A percentile compares a stretch with the other conserved stretches of the same genome.
Conservation (phyloP, 2,797 vertebrate genomes). For the Urosaurus nigricauda region DNA sequence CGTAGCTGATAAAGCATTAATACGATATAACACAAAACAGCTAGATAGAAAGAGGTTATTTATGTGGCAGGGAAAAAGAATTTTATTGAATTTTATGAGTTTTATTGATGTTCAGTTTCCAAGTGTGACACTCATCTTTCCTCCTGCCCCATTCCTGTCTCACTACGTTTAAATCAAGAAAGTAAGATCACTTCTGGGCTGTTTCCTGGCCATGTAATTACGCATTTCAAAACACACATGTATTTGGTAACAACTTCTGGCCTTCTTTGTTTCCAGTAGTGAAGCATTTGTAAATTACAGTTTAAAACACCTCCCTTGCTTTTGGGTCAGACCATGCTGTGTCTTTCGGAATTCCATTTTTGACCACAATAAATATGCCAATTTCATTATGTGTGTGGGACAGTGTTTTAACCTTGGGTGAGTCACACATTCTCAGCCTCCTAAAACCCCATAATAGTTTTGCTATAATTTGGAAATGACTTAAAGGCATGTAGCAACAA, state of each 20-base stretch:
- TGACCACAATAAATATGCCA: neutral
- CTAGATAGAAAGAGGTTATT: neutral
- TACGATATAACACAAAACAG: neutral
- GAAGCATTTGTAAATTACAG: neutral
- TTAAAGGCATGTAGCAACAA: no score
- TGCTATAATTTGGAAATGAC: no score
- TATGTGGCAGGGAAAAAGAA: neutral
- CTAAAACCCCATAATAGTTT: no score
- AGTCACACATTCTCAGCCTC: no score
- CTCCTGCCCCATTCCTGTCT: no score
- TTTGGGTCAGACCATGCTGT: neutral
- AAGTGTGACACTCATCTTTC: neutral
- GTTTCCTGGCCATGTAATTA: neutral
- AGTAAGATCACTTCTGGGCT: neutral
- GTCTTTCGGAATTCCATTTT: neutral
- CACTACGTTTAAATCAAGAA: neutral
- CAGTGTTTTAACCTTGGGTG: no score
- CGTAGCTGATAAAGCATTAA: neutral
- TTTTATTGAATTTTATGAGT: no score
- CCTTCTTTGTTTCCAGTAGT: neutral
- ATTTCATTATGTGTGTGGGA: neutral
- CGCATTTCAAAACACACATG: neutral
- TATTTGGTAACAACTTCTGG: neutral
- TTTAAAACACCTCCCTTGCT: neutral
- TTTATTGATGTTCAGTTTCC: conserved; percentile 9